These are phyloP conservation scores for Phalacrocorax brasilianus DNA, from an alignment of 2,113 vertebrate genomes.

Conservation along the genomic window DNA sequence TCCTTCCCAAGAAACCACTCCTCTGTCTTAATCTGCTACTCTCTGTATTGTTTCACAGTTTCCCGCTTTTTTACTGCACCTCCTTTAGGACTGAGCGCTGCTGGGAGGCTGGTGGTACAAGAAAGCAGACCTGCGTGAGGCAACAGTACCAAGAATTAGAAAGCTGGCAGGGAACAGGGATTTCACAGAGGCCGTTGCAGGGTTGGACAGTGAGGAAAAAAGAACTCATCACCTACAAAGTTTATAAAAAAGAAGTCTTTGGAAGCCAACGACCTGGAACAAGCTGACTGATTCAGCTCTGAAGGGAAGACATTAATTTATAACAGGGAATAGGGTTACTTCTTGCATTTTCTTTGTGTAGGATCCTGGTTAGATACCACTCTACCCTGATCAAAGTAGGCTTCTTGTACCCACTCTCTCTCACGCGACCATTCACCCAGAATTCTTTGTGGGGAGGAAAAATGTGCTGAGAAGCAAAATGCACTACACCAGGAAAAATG, in stretches of 20 bases:
- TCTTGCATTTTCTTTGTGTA: not conserved
- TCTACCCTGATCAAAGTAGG: not conserved
- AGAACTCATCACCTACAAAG: not conserved
- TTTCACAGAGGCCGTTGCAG: not conserved
- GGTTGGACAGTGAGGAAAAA: not conserved
- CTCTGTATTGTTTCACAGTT: not conserved
- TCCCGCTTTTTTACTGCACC: not conserved
- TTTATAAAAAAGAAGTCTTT: not conserved
- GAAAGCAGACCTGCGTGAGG: not conserved
- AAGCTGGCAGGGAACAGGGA: not conserved
- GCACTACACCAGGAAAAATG: not conserved
- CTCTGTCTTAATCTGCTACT: not conserved
- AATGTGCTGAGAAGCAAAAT: not conserved
- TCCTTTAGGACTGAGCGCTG: not conserved
- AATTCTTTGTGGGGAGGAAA: not conserved
- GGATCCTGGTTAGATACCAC: not conserved
- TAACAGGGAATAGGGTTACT: not conserved
- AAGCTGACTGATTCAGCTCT: not conserved
- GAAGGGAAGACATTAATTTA: not conserved
- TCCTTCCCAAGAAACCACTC: not conserved
- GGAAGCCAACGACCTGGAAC: not conserved
- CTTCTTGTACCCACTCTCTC: not conserved
- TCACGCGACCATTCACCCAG: not conserved
- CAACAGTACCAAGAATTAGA: not conserved
- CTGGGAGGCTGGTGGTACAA: not conserved